Conservation (phyloP, 1,140 invertebrate genomes). For the Sweltsa coloradensis region DNA sequence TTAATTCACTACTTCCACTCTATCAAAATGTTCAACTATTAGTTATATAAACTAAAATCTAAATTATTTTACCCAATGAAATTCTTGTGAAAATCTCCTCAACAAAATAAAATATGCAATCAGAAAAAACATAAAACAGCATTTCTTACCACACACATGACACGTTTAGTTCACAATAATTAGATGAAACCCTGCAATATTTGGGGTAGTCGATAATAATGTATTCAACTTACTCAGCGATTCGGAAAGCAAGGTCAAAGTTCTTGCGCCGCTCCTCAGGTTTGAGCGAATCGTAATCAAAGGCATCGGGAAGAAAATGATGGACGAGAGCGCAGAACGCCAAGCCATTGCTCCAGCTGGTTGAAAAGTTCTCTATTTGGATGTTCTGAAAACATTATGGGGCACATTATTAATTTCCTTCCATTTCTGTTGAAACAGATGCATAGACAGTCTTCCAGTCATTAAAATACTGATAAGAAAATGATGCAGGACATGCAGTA, state of each 20-base stretch:
- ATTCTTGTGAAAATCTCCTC: no score
- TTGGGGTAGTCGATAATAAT: no score
- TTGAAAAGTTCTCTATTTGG: conserved; percentile 92
- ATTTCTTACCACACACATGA: no score
- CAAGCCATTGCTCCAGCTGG: conserved; percentile 90
- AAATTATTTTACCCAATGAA: no score
- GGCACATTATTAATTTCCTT: neutral
- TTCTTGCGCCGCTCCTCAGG: conserved; percentile 83
- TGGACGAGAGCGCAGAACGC: conserved; percentile 94
- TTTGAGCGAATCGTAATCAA: conserved; percentile 79
- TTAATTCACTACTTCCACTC: no score
- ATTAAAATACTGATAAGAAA: neutral
- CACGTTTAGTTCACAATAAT: no score
- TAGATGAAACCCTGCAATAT: no score
- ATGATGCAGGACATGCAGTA: neutral
- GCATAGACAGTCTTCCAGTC: no score
- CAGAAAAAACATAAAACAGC: no score
- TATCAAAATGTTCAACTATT: no score
- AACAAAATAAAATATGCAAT: no score
- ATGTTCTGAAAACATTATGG: conserved; percentile 54
- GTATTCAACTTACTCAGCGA: conserved; percentile 96
- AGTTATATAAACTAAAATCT: no score
- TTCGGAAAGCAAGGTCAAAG: conserved; percentile 92
- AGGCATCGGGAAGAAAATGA: conserved; percentile 90
- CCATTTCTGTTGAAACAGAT: neutral